Evolutionary conservation across 2,888 invertebrate genomes (phyloP), one percentile per base, ranked within the genome.

Genomic region (Auanema sp.): DNA sequence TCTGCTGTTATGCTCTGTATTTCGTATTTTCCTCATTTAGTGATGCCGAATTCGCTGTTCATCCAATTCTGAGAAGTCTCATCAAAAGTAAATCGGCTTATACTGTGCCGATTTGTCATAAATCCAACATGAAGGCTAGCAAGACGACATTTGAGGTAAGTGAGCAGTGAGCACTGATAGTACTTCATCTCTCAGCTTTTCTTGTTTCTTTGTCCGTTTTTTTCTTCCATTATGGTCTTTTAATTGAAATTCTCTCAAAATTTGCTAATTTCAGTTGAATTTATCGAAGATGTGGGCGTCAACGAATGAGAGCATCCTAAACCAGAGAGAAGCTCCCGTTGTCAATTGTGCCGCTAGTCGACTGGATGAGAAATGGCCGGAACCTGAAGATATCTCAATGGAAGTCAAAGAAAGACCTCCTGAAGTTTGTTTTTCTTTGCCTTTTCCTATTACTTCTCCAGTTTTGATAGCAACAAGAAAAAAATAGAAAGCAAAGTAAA

Each of bases 21-120:
- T n/a, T n/a, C n/a, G n/a, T n/a, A n/a, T n/a, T n/a, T 43, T 16
- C 14, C 11, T 18, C 11, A 11, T 60, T 49, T 40, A 62, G 62
- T 50, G 62, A 62, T 43, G 62, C 57, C 12, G 72, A 72, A 52
- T 72, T 72, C 25, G 62, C 68, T 4, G 70, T 72, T 21, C 68
- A 72, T 62, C 70, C 72, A 6, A 69, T 69, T 43, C 68, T 72
- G 42, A 58, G 70, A 58, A 70, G 66, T 51, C 60, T 72, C n/a
- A 72, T 72, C 43, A 72, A 72, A 50, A 69, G 69, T 47, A 72
- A 72, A 55, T 72, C 72, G 25, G 72, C 72, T 16, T 72, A 72
- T 51, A 64, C 72, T 2, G 64, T 72, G 21, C 69, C 69, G 14
- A 55, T 16, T 12, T 53, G 56, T n/a, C 50, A 52, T 40, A 57